Evolutionary conservation across 2,888 invertebrate species (phyloP), one percentile per base, ranked within the genome.

Genomic region (Slavum lentiscoides): DNA sequence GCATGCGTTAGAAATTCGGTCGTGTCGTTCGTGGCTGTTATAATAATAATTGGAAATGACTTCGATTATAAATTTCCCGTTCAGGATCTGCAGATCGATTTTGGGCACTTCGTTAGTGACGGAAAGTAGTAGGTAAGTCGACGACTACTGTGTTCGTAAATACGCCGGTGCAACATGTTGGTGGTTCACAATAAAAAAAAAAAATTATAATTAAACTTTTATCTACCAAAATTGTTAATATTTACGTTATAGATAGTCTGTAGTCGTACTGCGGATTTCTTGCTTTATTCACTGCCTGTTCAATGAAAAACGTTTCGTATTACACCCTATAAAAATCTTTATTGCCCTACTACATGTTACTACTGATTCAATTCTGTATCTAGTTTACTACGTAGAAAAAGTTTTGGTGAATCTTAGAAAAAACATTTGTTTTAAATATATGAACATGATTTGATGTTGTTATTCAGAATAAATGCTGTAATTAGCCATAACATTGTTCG

Each of bases 51-150:
- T 4, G 0, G 64, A 67, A 19, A 75, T 75, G 75, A 75, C 43
- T 68, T 67, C 75, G 7, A 67, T 75, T 58, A 43, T 75, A 30
- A 75, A 75, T 55, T 55, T 55, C 23, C 75, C 75, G 11, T 68
- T 75, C 8, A 58, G 58, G 6, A 43, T 67, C 1, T 68, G 75
- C n/a, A 67, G 67, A 39, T 67, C 75, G 0, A n/a, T 75, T 30
- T 59, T 67, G 19, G 6, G 23, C n/a, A 59, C 67, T 58, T 43
- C 58, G 19, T 43, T 75, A 13, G 23, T 43, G 6, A 59, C 39
- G n/a, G 75, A 75, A 67, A 68, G 67, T 59, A 59, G 75, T 59
- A 59, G 75, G 67, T 74, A 66, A 74, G 64, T 74, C 37, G 30
- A 59, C 4, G 4, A 49, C 2, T 13, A 49, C 43, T 43, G 7